Percentiles rank a stretch among this genome's conserved stretches.
Conservation (phyloP, 2,797 vertebrate genomes). For the Tokudaia muenninki region DNA sequence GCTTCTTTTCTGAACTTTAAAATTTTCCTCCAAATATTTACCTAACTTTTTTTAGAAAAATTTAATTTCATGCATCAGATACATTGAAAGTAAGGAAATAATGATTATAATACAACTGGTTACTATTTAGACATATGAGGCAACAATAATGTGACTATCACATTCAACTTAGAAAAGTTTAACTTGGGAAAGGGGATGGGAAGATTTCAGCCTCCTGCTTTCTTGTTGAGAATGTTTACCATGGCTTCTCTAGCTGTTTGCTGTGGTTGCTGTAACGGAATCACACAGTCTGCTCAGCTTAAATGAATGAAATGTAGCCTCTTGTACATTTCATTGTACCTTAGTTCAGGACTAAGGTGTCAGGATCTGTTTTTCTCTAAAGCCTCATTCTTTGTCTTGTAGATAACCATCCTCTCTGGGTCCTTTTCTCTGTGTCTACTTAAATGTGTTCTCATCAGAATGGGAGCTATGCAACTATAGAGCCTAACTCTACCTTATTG, state of each 20-base stretch:
- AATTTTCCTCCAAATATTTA: conserved; percentile 42
- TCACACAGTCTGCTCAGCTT: neutral
- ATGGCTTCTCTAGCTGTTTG: neutral
- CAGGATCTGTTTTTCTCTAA: neutral
- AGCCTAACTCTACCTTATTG: neutral
- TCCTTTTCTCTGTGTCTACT: neutral
- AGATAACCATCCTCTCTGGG: neutral
- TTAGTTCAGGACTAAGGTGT: neutral
- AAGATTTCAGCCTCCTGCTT: neutral
- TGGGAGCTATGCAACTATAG: neutral
- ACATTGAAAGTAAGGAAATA: conserved; percentile 23
- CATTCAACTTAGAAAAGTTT: conserved; percentile 30
- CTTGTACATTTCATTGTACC: too few species aligned
- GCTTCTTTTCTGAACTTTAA: conserved; percentile 58
- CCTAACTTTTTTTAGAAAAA: neutral
- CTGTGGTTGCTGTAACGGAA: neutral
- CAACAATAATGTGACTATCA: neutral
- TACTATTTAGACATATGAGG: neutral
- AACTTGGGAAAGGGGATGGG: neutral
- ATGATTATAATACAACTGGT: neutral
- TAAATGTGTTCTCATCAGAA: neutral
- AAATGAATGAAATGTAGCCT: neutral
- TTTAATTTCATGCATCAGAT: conserved; percentile 29
- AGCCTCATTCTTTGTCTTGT: neutral
- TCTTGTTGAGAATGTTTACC: conserved; percentile 43